These are phyloP conservation scores for Hapalemur alaotrensis DNA, from an alignment of 2,797 vertebrate species.

Conservation along the genomic window DNA sequence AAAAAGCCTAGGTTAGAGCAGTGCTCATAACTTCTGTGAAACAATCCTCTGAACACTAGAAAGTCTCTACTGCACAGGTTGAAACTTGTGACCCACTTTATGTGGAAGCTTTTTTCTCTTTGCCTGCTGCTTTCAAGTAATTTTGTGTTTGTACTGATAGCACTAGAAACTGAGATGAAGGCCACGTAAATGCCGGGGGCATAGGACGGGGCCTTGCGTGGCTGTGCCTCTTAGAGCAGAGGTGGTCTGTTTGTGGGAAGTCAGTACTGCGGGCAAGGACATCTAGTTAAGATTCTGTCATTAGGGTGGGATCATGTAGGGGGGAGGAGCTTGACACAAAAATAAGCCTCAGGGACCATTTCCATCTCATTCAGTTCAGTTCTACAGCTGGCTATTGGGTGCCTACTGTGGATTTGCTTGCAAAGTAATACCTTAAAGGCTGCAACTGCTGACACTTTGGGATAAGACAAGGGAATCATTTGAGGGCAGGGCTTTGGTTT, in stretches of 20 bases:
- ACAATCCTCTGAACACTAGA: not conserved
- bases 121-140: not conserved
- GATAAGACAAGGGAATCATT: not conserved
- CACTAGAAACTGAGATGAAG: conserved; percentile 7
- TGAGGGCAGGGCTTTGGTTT: not conserved
- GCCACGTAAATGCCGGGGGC: not conserved
- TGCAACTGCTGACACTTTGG: not conserved
- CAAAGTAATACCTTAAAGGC: not conserved
- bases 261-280: not conserved
- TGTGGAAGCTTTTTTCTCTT: not conserved
- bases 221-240: not conserved
- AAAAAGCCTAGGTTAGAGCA: not conserved
- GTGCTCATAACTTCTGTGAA: not conserved
- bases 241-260: not conserved
- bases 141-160: not conserved
- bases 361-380: not conserved
- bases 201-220: not conserved
- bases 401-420: not conserved
- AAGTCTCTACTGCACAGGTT: not conserved
- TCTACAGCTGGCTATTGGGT: not conserved
- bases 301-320: not conserved
- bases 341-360: not conserved
- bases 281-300: not conserved
- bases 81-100: not conserved
- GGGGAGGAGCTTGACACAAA: not conserved